These are phyloP conservation scores for Gallinago media DNA, from an alignment of 2,113 vertebrate genomes.

Conservation along the genomic window DNA sequence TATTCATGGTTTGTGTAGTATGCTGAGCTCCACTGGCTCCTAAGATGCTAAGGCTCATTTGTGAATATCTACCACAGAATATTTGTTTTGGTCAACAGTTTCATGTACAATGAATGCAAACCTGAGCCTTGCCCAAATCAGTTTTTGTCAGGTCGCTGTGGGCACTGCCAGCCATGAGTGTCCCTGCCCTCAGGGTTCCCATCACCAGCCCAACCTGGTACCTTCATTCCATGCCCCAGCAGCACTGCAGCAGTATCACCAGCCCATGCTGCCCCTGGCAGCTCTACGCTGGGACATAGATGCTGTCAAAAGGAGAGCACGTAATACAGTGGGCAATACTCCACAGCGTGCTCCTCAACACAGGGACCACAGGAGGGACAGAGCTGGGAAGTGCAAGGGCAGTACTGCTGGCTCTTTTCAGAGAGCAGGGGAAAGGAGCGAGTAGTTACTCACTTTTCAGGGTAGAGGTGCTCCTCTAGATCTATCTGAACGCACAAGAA, in stretches of 20 bases:
- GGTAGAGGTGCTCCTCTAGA: not conserved
- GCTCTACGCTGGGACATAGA: not conserved
- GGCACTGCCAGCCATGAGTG: not conserved
- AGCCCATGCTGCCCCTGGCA: accelerated
- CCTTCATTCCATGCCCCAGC: not conserved
- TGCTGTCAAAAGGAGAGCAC: not conserved
- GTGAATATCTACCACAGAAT: not conserved
- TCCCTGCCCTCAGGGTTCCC: not conserved
- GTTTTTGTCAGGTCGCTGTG: not conserved
- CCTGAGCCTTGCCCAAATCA: not conserved
- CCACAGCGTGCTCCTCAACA: not conserved
- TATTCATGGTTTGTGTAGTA: not conserved
- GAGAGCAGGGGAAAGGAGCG: too few species aligned
- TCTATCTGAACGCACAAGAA: not conserved
- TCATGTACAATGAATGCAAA: not conserved
- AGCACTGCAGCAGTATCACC: not conserved
- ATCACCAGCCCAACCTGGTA: not conserved
- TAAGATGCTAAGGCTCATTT: not conserved
- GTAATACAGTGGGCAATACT: not conserved
- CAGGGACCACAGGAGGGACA: not conserved
- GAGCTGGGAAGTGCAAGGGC: accelerated
- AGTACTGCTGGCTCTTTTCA: not conserved
- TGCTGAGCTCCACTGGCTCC: not conserved
- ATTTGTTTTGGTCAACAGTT: not conserved
- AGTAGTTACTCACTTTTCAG: not conserved